Evolutionary conservation across 2,113 vertebrate genomes (phyloP).

Genomic region (Salvelinus fontinalis): DNA sequence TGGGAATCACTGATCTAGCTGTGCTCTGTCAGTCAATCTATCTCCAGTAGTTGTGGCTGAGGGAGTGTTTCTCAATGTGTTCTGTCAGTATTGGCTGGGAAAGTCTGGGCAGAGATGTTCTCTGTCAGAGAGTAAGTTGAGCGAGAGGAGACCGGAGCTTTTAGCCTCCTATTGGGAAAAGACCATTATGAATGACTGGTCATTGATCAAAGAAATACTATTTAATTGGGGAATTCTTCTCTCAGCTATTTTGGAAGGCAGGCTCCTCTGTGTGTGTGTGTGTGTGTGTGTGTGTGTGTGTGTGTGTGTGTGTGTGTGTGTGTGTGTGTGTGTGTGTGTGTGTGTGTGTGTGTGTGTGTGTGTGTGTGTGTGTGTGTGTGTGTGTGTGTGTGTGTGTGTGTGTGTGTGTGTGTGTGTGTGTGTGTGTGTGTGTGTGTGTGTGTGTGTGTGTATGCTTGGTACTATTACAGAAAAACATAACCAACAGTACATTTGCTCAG

Average conservation of each 20-base stretch:
- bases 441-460: constrained; percentile 15
- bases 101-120: neutral
- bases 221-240: constrained; percentile 16
- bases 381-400: neutral
- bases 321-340: too few species aligned
- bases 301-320: too few species aligned
- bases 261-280: neutral
- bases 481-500: constrained; percentile 15
- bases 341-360: too few species aligned
- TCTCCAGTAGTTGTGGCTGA: too few species aligned
- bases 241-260: constrained; percentile 19
- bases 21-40: neutral
- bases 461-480: constrained; percentile 16
- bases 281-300: too few species aligned
- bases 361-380: neutral
- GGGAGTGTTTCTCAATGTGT: neutral
- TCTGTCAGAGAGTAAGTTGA: neutral
- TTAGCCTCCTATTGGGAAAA: constrained; percentile 1
- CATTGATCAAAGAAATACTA: constrained; percentile 8
- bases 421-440: neutral
- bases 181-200: constrained; percentile 35
- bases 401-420: too few species aligned
- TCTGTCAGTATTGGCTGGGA: neutral
- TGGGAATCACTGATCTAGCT: too few species aligned
- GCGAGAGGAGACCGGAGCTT: neutral